Evolutionary conservation across 2,797 vertebrate species (phyloP).

Genomic region (Microctenopoma stevenorrisi): DNA sequence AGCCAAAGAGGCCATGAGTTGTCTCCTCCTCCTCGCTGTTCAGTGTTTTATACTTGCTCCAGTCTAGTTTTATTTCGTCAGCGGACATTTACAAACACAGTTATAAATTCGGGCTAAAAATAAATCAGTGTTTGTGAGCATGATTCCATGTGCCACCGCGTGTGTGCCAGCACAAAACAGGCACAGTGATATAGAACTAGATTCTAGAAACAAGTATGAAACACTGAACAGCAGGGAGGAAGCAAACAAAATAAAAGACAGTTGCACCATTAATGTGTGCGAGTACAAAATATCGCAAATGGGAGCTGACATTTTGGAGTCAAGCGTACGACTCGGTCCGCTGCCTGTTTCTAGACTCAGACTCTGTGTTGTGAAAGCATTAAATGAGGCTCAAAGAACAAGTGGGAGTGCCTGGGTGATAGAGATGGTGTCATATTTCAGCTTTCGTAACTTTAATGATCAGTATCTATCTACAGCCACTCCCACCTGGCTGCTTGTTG

Average conservation of each 20-base stretch:
- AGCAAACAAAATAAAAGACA: not conserved
- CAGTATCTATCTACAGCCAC: conserved; percentile 54
- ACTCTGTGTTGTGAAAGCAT: conserved; percentile 5
- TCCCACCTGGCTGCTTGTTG: conserved; percentile 38
- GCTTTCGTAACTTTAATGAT: conserved; percentile 50
- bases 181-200: no score
- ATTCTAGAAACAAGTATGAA: not conserved
- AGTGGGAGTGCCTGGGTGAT: conserved; percentile 1
- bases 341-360: not conserved
- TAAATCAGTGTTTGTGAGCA: no score
- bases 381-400: not conserved
- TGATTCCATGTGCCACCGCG: no score
- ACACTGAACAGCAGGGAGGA: no score
- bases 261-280: not conserved
- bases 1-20: no score
- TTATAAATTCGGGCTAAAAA: no score
- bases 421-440: conserved; percentile 50
- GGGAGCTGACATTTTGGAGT: conserved; percentile 1
- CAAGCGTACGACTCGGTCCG: conserved; percentile 2
- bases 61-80: not conserved
- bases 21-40: no score
- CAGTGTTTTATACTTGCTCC: not conserved
- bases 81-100: no score
- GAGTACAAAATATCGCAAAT: not conserved
- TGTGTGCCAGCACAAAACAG: no score